Evolutionary conservation across 2,888 invertebrate species (phyloP).

Genomic region (Phortica magna): DNA sequence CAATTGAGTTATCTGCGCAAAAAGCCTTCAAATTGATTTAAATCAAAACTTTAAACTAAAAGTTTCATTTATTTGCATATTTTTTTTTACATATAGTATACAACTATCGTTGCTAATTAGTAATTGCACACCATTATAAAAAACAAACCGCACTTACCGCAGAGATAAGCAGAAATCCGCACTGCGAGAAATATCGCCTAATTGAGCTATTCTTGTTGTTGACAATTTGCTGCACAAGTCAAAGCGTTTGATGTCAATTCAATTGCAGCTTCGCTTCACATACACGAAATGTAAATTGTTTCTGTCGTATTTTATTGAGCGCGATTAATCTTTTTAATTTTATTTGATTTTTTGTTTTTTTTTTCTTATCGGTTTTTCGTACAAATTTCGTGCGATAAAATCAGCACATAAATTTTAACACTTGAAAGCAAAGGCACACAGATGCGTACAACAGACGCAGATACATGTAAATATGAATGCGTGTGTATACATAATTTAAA

Average conservation of each 20-base stretch:
- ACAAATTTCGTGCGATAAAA: conserved; percentile 29
- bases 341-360: conserved; percentile 1
- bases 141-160: too few relatives aligned
- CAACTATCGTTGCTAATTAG: too few relatives aligned
- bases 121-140: too few relatives aligned
- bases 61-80: too few relatives aligned
- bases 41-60: too few relatives aligned
- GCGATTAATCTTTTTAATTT: conserved; percentile 25
- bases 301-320: neutral
- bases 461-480: conserved; percentile 1
- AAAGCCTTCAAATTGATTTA: too few relatives aligned
- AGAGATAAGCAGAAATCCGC: too few relatives aligned
- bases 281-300: conserved; percentile 7
- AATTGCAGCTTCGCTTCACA: neutral
- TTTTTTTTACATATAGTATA: too few relatives aligned
- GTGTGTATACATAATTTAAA: neutral
- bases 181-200: too few relatives aligned
- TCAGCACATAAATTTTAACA: conserved; percentile 32
- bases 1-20: too few relatives aligned
- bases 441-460: neutral
- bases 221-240: too few relatives aligned
- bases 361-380: neutral
- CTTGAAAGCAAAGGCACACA: conserved; percentile 8
- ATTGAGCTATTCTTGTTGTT: too few relatives aligned
- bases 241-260: neutral